phyloP scores from a whole-genome alignment of 2,797 vertebrate genomes.

The Tokudaia muenninki region DNA sequence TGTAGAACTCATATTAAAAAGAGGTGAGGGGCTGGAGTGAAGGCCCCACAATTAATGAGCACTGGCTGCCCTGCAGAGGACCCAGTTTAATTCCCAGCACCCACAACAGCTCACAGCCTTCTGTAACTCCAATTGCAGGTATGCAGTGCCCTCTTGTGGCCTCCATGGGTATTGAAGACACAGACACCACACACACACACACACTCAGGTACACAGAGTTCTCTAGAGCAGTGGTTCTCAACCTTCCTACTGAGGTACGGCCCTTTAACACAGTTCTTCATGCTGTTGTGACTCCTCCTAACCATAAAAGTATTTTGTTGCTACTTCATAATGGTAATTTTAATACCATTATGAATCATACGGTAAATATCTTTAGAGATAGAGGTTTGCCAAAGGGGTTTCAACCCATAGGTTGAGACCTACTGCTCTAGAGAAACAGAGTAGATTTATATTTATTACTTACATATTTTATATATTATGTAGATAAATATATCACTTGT shows the following conservation, averaged over 20 bases:
- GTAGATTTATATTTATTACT: background rate
- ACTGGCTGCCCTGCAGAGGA: background rate
- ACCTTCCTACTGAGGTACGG: background rate
- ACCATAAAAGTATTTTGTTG: no score
- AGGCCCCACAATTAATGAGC: background rate
- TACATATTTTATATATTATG: background rate
- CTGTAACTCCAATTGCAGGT: background rate
- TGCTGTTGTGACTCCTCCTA: background rate
- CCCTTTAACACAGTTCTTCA: no score
- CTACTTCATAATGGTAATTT: no score
- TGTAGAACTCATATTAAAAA: background rate
- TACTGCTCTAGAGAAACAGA: background rate
- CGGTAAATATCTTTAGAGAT: background rate
- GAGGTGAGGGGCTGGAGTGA: background rate
- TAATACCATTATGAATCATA: background rate
- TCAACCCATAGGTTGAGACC: background rate
- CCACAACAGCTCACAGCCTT: background rate
- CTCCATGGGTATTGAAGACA: background rate
- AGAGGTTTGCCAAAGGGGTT: background rate
- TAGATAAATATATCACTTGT: no score
- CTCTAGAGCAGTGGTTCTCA: background rate
- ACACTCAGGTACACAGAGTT: background rate
- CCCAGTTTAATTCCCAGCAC: background rate
- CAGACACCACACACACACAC: background rate
- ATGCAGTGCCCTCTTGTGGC: background rate